Percentiles rank a stretch among this genome's conserved stretches.
These are phyloP conservation scores for Cerastis leucographa DNA, from an alignment of 2,888 invertebrate genomes.

Conservation along the genomic window DNA sequence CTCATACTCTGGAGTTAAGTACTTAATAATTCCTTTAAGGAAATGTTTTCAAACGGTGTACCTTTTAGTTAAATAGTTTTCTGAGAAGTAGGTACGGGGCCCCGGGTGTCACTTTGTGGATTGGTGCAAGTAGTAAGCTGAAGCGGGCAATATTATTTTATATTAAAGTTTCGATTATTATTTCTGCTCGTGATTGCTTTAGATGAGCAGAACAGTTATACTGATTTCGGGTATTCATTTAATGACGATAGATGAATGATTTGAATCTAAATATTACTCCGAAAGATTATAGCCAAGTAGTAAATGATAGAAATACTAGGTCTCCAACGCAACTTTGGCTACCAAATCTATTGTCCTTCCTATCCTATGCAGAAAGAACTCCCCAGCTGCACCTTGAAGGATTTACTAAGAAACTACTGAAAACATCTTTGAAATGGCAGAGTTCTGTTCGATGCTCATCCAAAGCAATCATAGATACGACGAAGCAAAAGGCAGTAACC, in stretches of 20 bases:
- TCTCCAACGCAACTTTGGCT: neutral
- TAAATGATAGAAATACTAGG: neutral
- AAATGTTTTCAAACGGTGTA: conserved; percentile 81
- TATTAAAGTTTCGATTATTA: neutral
- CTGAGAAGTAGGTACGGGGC: conserved; percentile 53
- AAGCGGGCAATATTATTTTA: neutral
- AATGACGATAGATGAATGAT: neutral
- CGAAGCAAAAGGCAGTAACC: neutral
- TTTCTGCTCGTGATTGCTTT: neutral
- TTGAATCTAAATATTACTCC: neutral
- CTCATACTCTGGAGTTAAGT: conserved; percentile 72
- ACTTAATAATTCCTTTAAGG: conserved; percentile 79
- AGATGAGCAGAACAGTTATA: too few relatives aligned
- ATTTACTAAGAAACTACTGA: neutral
- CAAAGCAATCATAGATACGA: neutral
- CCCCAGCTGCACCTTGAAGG: neutral
- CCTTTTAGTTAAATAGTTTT: conserved; percentile 85
- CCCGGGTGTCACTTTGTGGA: conserved; percentile 65
- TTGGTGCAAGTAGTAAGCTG: conserved; percentile 38
- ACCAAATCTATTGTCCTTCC: neutral
- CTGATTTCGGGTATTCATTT: neutral
- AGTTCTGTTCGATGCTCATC: neutral
- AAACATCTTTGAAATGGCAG: neutral
- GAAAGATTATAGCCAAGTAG: neutral
- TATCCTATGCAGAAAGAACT: neutral